These are phyloP conservation scores for Bolborhynchus lineola DNA, from an alignment of 2,113 vertebrate species.

Conservation along the genomic window DNA sequence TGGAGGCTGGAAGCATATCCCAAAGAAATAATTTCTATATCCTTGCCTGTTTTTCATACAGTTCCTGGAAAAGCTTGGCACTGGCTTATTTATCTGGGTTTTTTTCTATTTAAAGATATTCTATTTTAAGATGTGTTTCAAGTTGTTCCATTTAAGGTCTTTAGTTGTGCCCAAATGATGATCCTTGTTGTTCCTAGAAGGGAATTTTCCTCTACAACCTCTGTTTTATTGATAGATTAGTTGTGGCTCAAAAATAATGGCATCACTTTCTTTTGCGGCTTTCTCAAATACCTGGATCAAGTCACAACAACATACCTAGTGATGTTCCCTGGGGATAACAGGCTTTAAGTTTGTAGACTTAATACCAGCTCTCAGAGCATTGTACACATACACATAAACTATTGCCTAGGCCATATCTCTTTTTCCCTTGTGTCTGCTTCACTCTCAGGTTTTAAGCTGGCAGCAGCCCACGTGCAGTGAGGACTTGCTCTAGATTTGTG, in stretches of 20 bases:
- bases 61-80: neutral
- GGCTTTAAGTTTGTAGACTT: neutral
- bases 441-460: neutral
- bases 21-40: neutral
- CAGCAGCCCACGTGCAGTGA: neutral
- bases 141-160: neutral
- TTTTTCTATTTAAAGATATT: neutral
- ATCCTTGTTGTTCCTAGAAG: neutral
- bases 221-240: constrained; percentile 25
- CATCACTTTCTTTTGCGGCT: neutral
- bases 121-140: neutral
- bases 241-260: neutral
- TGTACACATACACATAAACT: neutral
- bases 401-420: neutral
- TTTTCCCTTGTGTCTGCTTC: neutral
- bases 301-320: neutral
- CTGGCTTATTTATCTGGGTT: neutral
- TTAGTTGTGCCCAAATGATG: neutral
- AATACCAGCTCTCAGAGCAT: neutral
- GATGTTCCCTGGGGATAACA: neutral
- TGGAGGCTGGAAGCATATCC: neutral
- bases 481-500: neutral
- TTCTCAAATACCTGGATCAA: constrained; percentile 23
- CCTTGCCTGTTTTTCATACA: neutral
- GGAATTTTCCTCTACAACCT: neutral